phyloP scores from a whole-genome alignment of 37 sponge, comb jelly and placozoan genomes.

The Amphimedon queenslandica region DNA sequence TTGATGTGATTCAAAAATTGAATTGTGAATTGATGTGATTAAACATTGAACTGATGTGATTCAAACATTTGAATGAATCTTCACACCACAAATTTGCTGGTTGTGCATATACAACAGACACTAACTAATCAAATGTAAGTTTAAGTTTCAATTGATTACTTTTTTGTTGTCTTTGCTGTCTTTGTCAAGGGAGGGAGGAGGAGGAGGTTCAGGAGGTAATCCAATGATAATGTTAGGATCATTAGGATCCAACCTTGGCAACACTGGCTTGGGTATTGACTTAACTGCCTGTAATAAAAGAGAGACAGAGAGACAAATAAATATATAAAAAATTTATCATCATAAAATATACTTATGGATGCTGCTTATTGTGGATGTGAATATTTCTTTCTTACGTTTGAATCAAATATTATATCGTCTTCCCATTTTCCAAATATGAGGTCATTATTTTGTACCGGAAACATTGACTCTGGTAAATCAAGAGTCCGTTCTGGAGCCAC shows the following conservation, averaged over 20 bases:
- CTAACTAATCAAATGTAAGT: no score
- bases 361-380: neutral
- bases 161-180: conserved; percentile 51
- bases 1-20: no score
- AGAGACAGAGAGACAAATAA: no score
- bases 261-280: conserved; percentile 47
- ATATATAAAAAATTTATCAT: no score
- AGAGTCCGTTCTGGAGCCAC: conserved; percentile 11
- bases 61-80: no score
- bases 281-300: conserved; percentile 31
- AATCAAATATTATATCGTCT: conserved; percentile 92
- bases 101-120: no score
- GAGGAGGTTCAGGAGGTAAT: conserved; percentile 63
- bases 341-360: neutral
- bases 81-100: no score
- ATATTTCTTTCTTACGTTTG: conserved; percentile 26
- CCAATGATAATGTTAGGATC: conserved; percentile 81
- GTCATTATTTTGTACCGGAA: conserved; percentile 81
- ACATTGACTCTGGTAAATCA: conserved; percentile 69
- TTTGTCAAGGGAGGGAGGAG: neutral
- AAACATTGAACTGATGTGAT: no score
- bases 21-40: no score
- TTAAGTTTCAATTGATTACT: no score
- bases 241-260: conserved; percentile 72
- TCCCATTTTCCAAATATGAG: conserved; percentile 82